phyloP scores from a whole-genome alignment of 2,113 vertebrate genomes.

The cattle (Bos taurus) region ARS-UCD2.0 NC_037343.1:18149001-18149500 shows the following conservation, averaged over 20 bases:
- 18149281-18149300: background rate
- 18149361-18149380: background rate
- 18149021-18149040: background rate
- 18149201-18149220: background rate
- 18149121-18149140: background rate
- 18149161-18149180: rapidly evolving
- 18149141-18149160: background rate
- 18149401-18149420: background rate
- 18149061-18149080: background rate
- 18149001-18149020: background rate
- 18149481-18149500: background rate
- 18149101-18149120: background rate
- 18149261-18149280: background rate
- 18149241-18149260: rapidly evolving
- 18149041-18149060: background rate
- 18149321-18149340: background rate
- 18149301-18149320: background rate
- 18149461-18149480: background rate
- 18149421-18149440: background rate
- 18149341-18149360: background rate
- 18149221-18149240: background rate
- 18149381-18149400: slow-evolving; percentile 18
- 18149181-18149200: background rate
- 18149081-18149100: background rate
- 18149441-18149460: slow-evolving; percentile 17